These are phyloP conservation scores for Tetragonula clypearis DNA, from an alignment of 1,140 invertebrate species.

Conservation along the genomic window DNA sequence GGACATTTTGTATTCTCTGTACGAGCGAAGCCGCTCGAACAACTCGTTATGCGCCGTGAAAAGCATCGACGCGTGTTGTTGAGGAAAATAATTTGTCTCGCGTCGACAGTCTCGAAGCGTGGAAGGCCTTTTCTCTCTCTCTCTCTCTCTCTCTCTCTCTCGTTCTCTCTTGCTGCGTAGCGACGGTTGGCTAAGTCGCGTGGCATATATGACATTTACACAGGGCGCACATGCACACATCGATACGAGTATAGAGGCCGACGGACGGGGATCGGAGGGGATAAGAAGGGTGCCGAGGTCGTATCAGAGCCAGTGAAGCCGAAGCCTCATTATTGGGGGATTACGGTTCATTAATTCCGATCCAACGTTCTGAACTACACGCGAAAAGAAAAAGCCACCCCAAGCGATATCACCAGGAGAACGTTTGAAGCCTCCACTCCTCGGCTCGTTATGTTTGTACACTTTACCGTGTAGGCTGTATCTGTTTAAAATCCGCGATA, in stretches of 20 bases:
- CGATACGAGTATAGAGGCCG: slow-evolving; percentile 31
- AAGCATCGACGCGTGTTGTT: slow-evolving; percentile 54
- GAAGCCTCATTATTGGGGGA: slow-evolving; percentile 81
- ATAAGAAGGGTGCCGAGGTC: slow-evolving; percentile 63
- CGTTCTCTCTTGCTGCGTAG: not conserved
- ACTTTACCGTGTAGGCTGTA: slow-evolving; percentile 52
- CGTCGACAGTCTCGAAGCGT: slow-evolving; percentile 52
- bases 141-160: not conserved
- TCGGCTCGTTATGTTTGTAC: slow-evolving; percentile 67
- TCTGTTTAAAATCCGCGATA: slow-evolving; percentile 60
- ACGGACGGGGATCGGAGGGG: not conserved
- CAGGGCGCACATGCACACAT: slow-evolving; percentile 42
- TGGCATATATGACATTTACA: slow-evolving; percentile 63
- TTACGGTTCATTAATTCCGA: slow-evolving; percentile 82
- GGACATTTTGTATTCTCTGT: slow-evolving; percentile 33
- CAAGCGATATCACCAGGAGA: slow-evolving; percentile 61
- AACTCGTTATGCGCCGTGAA: slow-evolving; percentile 53
- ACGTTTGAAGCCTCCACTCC: slow-evolving; percentile 59
- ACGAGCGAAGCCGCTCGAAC: slow-evolving; percentile 34
- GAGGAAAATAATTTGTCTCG: slow-evolving; percentile 66
- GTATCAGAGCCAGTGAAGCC: slow-evolving; percentile 71
- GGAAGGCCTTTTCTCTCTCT: slow-evolving; percentile 31
- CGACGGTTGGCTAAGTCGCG: slow-evolving; percentile 42
- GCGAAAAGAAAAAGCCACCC: slow-evolving; percentile 71
- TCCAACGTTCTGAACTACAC: slow-evolving; percentile 71